Percentiles rank a stretch among this genome's conserved stretches.
These are phyloP conservation scores for Plecturocebus donacophilus DNA, from an alignment of 2,113 vertebrate genomes.

Conservation along the genomic window DNA sequence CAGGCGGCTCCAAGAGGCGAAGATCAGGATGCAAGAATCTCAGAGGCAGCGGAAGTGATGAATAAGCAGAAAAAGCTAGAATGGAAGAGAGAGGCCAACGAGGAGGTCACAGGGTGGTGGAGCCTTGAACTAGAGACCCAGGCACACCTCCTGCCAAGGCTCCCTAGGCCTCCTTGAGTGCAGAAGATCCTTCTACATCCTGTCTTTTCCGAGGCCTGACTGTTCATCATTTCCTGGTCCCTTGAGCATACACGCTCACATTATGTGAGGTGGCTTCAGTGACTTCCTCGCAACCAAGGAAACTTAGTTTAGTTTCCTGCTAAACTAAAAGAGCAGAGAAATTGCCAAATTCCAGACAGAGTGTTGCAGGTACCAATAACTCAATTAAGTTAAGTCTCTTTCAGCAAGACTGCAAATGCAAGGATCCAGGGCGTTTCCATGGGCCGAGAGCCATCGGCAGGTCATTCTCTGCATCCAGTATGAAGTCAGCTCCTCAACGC, in stretches of 20 bases:
- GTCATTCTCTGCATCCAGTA: background rate
- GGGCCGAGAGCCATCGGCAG: slow-evolving; percentile 55
- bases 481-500: background rate
- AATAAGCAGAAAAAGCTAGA: background rate
- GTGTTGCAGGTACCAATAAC: background rate
- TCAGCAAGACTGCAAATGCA: slow-evolving; percentile 75
- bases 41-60: background rate
- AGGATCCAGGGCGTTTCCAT: slow-evolving; percentile 62
- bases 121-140: background rate
- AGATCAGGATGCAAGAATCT: background rate
- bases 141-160: rapidly evolving
- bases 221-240: background rate
- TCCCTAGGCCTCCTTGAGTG: background rate
- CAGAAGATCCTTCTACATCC: background rate
- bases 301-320: too few relatives aligned
- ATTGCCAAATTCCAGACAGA: background rate
- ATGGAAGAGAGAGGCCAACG: background rate
- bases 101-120: background rate
- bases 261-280: background rate
- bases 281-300: background rate
- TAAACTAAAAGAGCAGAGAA: background rate
- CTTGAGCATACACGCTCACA: background rate
- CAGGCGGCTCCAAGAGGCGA: background rate
- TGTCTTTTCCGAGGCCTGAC: too few relatives aligned
- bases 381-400: background rate